Percentiles rank a stretch among this genome's conserved stretches.
phyloP scores from a whole-genome alignment of 2,113 vertebrate genomes.

The Cranoglanis bouderius region DNA sequence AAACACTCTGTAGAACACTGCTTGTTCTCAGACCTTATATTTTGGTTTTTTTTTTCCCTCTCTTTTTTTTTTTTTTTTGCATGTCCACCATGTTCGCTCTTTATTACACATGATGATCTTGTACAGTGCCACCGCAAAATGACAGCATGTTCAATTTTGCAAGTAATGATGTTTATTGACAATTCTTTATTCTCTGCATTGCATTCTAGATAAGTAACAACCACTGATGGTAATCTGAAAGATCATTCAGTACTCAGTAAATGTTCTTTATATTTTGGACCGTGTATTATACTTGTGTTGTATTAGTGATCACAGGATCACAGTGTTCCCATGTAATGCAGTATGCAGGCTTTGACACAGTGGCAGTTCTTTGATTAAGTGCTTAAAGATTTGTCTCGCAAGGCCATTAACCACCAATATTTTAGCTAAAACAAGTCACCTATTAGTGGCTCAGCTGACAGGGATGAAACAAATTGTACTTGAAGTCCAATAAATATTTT shows the following conservation, averaged over 20 bases:
- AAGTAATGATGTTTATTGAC: background rate
- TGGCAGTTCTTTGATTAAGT: background rate
- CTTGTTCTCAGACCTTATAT: background rate
- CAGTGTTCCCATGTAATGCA: background rate
- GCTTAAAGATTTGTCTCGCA: slow-evolving; percentile 7
- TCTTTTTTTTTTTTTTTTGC: background rate
- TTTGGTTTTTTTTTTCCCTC: too few species aligned
- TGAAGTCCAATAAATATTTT: slow-evolving; percentile 26
- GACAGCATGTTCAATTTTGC: background rate
- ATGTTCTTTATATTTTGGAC: background rate
- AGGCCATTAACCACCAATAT: slow-evolving; percentile 11
- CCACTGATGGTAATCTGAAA: background rate
- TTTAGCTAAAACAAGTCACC: slow-evolving; percentile 21
- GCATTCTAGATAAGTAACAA: background rate
- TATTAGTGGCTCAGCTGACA: slow-evolving; percentile 4
- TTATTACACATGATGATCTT: background rate
- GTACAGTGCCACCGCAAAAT: background rate
- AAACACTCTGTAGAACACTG: background rate
- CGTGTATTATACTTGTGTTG: background rate
- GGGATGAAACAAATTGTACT: slow-evolving; percentile 30
- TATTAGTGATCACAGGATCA: background rate
- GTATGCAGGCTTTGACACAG: background rate
- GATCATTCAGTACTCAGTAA: background rate
- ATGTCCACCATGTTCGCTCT: background rate
- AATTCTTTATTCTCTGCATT: background rate